These are phyloP conservation scores for Tiliacea aurago DNA, from an alignment of 2,888 invertebrate species.

Conservation along the genomic window DNA sequence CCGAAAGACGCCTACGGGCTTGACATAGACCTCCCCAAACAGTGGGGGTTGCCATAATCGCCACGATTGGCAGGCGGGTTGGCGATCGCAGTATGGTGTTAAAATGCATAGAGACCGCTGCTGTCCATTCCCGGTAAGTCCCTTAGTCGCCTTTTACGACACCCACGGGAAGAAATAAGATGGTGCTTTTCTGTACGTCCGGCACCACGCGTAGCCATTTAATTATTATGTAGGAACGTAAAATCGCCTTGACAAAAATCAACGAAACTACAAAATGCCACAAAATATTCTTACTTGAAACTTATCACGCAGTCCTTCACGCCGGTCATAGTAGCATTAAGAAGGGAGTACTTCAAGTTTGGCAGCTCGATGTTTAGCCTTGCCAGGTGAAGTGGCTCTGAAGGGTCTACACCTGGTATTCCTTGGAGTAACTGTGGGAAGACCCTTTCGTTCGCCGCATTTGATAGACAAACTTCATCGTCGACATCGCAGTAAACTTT, in stretches of 20 bases:
- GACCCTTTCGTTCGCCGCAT: slow-evolving; percentile 22
- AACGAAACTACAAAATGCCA: background rate
- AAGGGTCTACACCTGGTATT: slow-evolving; percentile 35
- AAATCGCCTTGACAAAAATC: background rate
- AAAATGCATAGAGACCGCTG: no score
- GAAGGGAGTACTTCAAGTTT: slow-evolving; percentile 14
- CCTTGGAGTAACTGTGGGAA: slow-evolving; percentile 33
- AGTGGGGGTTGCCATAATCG: no score
- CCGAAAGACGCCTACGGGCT: no score
- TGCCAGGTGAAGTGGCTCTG: slow-evolving; percentile 29
- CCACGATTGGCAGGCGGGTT: no score
- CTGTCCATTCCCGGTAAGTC: no score
- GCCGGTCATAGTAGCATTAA: slow-evolving; percentile 35
- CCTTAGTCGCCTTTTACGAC: no score
- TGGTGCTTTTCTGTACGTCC: no score
- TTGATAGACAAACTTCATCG: slow-evolving; percentile 33
- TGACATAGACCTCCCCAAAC: no score
- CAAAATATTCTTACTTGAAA: slow-evolving; percentile 18
- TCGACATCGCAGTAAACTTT: slow-evolving; percentile 38
- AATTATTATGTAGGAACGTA: background rate
- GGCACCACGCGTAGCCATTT: no score
- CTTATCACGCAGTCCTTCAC: slow-evolving; percentile 29
- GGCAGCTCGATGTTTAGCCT: slow-evolving; percentile 28
- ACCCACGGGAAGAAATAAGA: no score
- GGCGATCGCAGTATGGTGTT: no score